Percentiles rank a stretch among this genome's conserved stretches.
These are phyloP conservation scores for Pterocles gutturalis DNA, from an alignment of 2,113 vertebrate species.

Conservation along the genomic window DNA sequence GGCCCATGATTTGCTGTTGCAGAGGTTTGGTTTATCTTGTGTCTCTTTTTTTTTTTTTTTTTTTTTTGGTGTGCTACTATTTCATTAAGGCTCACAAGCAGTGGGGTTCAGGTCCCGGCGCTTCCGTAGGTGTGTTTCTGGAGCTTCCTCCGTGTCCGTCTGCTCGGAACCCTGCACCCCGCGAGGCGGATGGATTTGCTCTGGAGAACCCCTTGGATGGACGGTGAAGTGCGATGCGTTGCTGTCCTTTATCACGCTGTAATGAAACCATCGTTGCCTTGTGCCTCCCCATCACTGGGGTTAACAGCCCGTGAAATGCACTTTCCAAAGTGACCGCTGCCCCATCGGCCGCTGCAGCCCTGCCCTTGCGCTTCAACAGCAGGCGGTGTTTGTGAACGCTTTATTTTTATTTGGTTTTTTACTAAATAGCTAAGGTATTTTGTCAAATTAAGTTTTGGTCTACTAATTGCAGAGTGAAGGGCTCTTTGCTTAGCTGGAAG, in stretches of 20 bases:
- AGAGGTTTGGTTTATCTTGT: background rate
- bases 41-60: too few relatives aligned
- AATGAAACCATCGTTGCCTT: background rate
- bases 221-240: fast-evolving
- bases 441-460: background rate
- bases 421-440: background rate
- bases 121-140: background rate
- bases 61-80: background rate
- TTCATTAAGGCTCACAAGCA: background rate
- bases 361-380: background rate
- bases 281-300: background rate
- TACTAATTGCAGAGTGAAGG: background rate
- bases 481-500: background rate
- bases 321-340: background rate
- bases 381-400: fast-evolving
- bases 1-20: fast-evolving
- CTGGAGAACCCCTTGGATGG: background rate
- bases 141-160: background rate
- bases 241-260: background rate
- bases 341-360: background rate
- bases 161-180: fast-evolving
- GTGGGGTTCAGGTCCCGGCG: background rate
- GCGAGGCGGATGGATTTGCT: background rate
- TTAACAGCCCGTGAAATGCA: background rate
- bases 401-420: background rate